A percentile compares a stretch with the other conserved stretches of the same genome.
Evolutionary conservation across 2,888 invertebrate genomes (phyloP).

Genomic region (Eristalinus aeneus): DNA sequence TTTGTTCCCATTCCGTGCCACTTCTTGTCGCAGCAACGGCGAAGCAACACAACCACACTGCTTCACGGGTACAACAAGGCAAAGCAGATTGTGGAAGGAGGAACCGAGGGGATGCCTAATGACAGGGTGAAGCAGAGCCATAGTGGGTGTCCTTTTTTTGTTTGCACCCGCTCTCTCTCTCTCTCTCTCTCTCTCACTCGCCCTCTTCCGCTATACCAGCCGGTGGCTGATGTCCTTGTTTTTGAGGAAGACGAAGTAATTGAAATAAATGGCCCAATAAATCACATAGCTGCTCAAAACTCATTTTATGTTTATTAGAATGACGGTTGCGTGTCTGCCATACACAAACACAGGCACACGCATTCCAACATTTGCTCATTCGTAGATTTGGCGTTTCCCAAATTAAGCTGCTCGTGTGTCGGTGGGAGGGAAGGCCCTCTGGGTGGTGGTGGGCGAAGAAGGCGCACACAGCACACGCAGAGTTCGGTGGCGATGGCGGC

Average conservation of each 20-base stretch:
- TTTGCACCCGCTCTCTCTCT: neutral
- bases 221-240: neutral
- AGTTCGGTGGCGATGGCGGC: neutral
- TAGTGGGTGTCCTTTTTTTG: neutral
- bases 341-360: conserved; percentile 20
- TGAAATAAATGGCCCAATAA: conserved; percentile 69
- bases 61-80: neutral
- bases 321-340: conserved; percentile 63
- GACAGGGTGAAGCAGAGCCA: neutral
- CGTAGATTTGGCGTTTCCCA: conserved; percentile 48
- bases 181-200: neutral
- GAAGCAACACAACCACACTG: neutral
- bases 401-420: conserved; percentile 44
- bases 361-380: neutral
- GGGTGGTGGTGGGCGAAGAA: neutral
- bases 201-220: neutral
- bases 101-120: neutral
- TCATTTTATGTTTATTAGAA: conserved; percentile 69
- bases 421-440: neutral
- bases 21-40: conserved; percentile 14
- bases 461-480: neutral
- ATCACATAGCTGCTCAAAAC: conserved; percentile 69
- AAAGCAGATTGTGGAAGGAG: neutral
- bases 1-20: neutral
- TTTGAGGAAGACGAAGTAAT: conserved; percentile 54